phyloP scores from a whole-genome alignment of 2,113 vertebrate species.

The Notiomystis cincta region DNA sequence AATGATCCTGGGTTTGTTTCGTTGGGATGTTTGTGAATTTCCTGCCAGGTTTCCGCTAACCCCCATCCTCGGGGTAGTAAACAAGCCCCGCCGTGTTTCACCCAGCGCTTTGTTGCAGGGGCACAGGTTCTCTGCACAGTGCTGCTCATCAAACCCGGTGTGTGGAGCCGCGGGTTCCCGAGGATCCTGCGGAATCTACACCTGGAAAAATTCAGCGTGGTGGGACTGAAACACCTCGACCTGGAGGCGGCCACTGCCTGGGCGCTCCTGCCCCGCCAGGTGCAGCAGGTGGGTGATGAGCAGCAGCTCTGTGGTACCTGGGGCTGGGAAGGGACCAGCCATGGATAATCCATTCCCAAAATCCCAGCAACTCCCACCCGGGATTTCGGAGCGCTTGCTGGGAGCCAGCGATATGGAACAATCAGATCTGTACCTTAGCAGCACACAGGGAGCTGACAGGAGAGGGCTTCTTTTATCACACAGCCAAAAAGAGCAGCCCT shows the following conservation, averaged over 20 bases:
- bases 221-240: conserved; percentile 61
- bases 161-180: conserved; percentile 55
- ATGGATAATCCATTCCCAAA: neutral
- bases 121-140: conserved; percentile 63
- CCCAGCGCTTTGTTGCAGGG: conserved; percentile 34
- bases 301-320: accelerated
- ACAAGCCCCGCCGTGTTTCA: neutral
- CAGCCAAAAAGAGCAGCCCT: neutral
- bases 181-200: conserved; percentile 50
- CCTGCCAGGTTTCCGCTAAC: neutral
- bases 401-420: neutral
- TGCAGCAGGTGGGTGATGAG: conserved; percentile 38
- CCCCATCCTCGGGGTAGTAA: neutral
- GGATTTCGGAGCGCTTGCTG: neutral
- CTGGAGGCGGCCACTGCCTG: conserved; percentile 17
- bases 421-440: neutral
- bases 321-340: too few species aligned
- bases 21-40: neutral
- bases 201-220: conserved; percentile 56
- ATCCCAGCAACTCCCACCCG: neutral
- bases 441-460: neutral
- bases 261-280: neutral
- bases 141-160: conserved; percentile 70
- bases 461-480: neutral
- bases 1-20: neutral